Evolutionary conservation across 2,797 vertebrate genomes (phyloP), one percentile per base, ranked within the genome.

Genomic region (Rhodeus uyekii): DNA sequence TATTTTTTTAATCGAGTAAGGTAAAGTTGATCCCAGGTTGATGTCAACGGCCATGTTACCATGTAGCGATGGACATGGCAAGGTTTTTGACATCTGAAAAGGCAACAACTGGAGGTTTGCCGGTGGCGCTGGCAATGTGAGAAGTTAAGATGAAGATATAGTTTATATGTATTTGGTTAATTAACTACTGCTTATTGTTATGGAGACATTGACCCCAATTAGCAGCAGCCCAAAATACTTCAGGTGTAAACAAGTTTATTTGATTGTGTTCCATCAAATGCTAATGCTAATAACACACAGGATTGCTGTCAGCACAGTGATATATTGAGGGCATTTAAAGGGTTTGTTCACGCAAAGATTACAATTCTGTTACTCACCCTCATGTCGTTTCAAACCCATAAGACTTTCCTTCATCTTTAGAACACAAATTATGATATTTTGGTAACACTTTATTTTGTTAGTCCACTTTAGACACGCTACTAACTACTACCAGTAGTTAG

Each of bases 151-250:
- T 69, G 18, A 36, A 71, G 63, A 34, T 53, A 65, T 58, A 18
- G 34, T 72, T 58, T 84, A 68, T 76, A 77, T 80, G 82, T 82
- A 68, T 80, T 69, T 75, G 81, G 50, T 78, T 82, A 87, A 87
- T 84, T 68, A 82, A 76, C 63, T 69, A 38, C 16, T 22, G 65
- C 58, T 81, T 18, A 61, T 84, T 71, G 73, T 81, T 71, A 75
- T 60, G 67, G 32, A 82, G 53, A 81, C 68, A 42, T n/a, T 50
- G 42, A 77, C 80, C 76, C 64, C 75, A 68, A 65, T 76, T 81
- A 80, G 46, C 73, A 32, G 58, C 18, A 13, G n/a, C 53, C 67
- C 38, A 39, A 55, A 32, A 55, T 73, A 64, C 27, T 38, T 74
- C 39, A 27, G 53, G 38, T n/a, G n/a, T 81, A 64, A 76, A 67